Evolutionary conservation across 1,140 invertebrate genomes (phyloP), one percentile per base, ranked within the genome.

Genomic region (Pararge aegeria): DNA sequence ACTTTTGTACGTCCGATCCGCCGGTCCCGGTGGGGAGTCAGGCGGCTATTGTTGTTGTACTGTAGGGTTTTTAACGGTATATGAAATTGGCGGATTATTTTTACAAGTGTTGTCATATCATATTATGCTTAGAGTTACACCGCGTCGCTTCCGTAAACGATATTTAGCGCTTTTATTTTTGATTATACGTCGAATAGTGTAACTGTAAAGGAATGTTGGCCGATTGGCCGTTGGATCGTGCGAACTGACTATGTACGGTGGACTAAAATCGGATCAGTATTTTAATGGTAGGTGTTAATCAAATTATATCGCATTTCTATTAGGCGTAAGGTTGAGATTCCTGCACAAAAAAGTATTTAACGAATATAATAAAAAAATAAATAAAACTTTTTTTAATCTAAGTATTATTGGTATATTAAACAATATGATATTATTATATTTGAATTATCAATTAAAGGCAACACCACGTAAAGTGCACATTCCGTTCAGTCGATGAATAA

Each of bases 301-400:
- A 75, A 75, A 68, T 69, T 70, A 65, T 79, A 75, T 76, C 70
- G 75, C 73, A 84, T 75, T 75, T 76, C 59, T 68, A 66, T 68
- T 83, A 78, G 68, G 24, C 53, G 51, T 79, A 79, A 82, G 78
- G 37, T 74, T 71, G 64, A 75, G 75, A 73, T 74, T 77, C 73
- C 66, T 77, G 79, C 83, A 86, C 81, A 87, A 80, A 83, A n/a
- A 81, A 74, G 61, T 82, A 82, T 82, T 83, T 82, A 86, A 77
- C 60, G 73, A 64, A 48, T 24, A 24, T 24, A 24, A 24, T 24
- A 56, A 66, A 68, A 66, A 55, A 10, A 34, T 12, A 30, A 34
- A 34, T 12, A 12, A 6, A 68, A 71, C 63, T 70, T 74, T 69
- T 76, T 42, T 72, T 68, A 74, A 72, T 53, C 50, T 77, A 79